Base-by-base conservation (phyloP, 1,140 invertebrate species). In the Antheraea pernyi region DNA sequence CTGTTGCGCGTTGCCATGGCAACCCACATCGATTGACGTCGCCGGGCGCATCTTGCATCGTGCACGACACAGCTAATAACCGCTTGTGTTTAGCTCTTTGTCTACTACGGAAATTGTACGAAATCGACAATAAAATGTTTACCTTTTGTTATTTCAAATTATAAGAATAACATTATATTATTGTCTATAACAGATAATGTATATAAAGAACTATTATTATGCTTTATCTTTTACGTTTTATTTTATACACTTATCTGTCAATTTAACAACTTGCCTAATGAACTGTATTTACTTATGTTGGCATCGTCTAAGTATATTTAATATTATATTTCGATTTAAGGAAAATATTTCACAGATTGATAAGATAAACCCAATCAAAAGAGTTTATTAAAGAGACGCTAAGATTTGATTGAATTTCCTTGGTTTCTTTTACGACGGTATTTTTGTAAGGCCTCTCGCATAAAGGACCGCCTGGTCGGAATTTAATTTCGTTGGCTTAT, bases 1-100 rank as follows among this genome's bases (percentile, higher is more conserved):
- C 68, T 64, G 69, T 72, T 75, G 86, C 67, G 71, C 77, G 86
- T 89, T 86, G 76, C 80, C 81, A 87, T 86, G 84, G 85, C 74
- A 78, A 89, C 76, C 62, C n/a, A 66, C 84, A 89, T 89, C 86
- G 86, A 89, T 89, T 89, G 79, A 73, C 77, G 81, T 67, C 79
- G 80, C 70, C 78, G 75, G 77, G 78, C 82, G 85, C 86, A 89
- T 89, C 84, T 86, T 87, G 86, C 84, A 86, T 65, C 69, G 79
- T 88, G 82, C 82, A 85, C 79, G 78, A 79, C 79, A 87, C 74
- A 83, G 74, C 78, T 84, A 82, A 85, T 86, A 83, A 83, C n/a
- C 11, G 39, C 37, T 65, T 16, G 11, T 53, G 46, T 13, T 53
- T 16, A 53, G 16, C 46, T 9, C 46, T 53, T 53, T 53, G 46